Base-by-base conservation (phyloP, 2,113 vertebrate genomes). In the Terrapene triunguis region DNA sequence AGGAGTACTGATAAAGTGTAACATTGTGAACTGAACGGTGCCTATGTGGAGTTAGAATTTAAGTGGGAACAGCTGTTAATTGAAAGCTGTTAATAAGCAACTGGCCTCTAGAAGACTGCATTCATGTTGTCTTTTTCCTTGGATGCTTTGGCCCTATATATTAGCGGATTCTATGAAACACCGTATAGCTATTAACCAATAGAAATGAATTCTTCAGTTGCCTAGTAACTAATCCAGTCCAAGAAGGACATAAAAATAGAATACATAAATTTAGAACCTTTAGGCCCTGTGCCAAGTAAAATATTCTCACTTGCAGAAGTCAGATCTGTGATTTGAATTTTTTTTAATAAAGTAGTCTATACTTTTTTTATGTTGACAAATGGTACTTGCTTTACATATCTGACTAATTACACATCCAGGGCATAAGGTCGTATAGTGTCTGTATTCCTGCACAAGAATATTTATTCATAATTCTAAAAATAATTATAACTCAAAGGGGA, bases 191-290 rank as follows among this genome's bases (percentile, higher is more conserved):
- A 97, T 98, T 98, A 98, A 98, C 97, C 97, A 98, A 96, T 97
- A 98, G 97, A 98, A 98, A 96, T 96, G 97, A 98, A 98, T 97
- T 97, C 96, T 97, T 97, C 95, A 93, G 98, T 98, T 98, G 98
- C 98, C 97, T 98, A 98, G 98, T 98, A 98, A 98, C 98, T 98
- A 98, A 98, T 98, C 98, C 98, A 97, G 97, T 98, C 97, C 95
- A 96, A 98, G 97, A 95, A 98, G 87, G 97, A 97, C 94, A 97
- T 97, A 98, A 98, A 98, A 98, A 98, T 98, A 98, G 98, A 98
- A 97, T 95, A 96, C 96, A 97, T 98, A 98, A 98, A 98, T 98
- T 98, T 98, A 98, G 98, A 98, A 98, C 94, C 97, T 98, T 97
- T 97, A 97, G 97, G 98, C 98, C 87, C 88, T n/a, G 69, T 98